Base-by-base conservation (phyloP, 1,140 invertebrate genomes). In the Megalopta genalis region DNA sequence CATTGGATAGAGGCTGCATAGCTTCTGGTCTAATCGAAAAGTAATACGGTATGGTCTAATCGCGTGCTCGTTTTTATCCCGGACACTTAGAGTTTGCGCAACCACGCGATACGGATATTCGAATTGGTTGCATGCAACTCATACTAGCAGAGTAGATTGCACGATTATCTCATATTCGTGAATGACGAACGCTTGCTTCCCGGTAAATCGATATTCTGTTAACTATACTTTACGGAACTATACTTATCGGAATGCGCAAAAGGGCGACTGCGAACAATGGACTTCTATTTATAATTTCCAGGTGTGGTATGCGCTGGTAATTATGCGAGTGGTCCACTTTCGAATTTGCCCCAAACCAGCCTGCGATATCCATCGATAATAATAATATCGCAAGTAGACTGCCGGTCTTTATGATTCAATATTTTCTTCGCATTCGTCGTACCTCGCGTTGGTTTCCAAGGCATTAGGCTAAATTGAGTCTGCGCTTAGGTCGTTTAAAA, bases 91-190 rank as follows among this genome's bases (percentile, higher is more conserved):
- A 1, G 23, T 72, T 78, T 78, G 49, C 76, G 76, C 68, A 78
- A 78, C 46, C 32, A n/a, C 60, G 60, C 63, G 49, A 77, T 64
- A 78, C 69, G 42, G 68, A 72, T 78, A 75, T 59, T 80, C 63
- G 71, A 67, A 66, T 42, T 57, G 21, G 59, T 62, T 21, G 42
- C 60, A 16, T 60, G 54, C 49, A 12, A 39, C 18, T 12, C 62
- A 69, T 62, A 21, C 21, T 7, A 27, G 9, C 1, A 32, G 32
- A 32, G 25, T 16, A 14, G 23, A 16, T 71, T 21, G 25, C 14
- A 25, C 46, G 39, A 49, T 68, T 75, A 75, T 49, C 67, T 37
- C 25, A 69, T 62, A 25, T 63, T 77, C 32, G 27, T 14, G 42
- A n/a, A 62, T 62, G 63, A 42, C 63, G 27, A 64, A 64, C 14